A percentile compares a stretch with the other conserved stretches of the same genome.
Conservation (phyloP, 35 echinoderm and acorn worm species). For the Diadema setosum region DNA sequence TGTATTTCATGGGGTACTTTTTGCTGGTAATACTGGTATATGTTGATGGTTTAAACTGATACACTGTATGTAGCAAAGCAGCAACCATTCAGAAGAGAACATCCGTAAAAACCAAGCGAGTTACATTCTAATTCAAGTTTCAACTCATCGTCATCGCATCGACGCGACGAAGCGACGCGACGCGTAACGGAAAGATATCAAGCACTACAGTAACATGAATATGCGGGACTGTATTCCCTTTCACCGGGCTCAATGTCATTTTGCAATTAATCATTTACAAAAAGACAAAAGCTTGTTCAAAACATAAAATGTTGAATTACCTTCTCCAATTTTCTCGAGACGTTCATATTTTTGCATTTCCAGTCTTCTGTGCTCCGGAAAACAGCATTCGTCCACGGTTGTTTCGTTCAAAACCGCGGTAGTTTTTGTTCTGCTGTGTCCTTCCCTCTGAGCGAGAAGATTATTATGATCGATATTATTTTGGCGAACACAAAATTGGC, state of each 20-base stretch:
- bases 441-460: too few relatives aligned
- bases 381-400: conserved; percentile 13
- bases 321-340: conserved; percentile 74
- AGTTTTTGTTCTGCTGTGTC: too few relatives aligned
- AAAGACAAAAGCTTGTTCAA: too few relatives aligned
- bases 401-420: neutral
- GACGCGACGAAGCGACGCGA: neutral
- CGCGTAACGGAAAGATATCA: neutral
- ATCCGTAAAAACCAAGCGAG: too few relatives aligned
- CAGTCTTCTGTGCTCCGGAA: neutral
- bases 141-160: neutral
- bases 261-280: neutral
- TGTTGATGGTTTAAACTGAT: too few relatives aligned
- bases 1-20: too few relatives aligned
- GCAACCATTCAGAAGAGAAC: too few relatives aligned
- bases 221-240: neutral
- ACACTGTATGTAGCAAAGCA: too few relatives aligned
- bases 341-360: conserved; percentile 67
- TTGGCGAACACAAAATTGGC: too few relatives aligned
- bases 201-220: neutral
- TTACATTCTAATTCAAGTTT: neutral
- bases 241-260: neutral
- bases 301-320: too few relatives aligned
- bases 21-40: too few relatives aligned
- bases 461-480: too few relatives aligned